These are phyloP conservation scores for Caenorhabditis plicata DNA, from an alignment of 2,888 invertebrate species.

Conservation along the genomic window DNA sequence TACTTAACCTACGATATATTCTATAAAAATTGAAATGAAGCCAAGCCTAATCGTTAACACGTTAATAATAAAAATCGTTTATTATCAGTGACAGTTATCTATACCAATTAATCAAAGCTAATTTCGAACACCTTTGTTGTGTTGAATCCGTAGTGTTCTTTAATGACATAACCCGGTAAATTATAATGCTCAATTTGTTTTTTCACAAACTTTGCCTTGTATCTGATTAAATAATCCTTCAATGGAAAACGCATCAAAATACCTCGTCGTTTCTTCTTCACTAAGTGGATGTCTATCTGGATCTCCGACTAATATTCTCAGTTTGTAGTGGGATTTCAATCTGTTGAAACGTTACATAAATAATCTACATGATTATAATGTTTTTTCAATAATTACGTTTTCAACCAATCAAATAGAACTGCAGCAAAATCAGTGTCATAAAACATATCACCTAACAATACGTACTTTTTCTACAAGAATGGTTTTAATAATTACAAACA, in stretches of 20 bases:
- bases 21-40: too few relatives aligned
- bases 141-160: conserved; percentile 50
- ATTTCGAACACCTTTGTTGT: conserved; percentile 45
- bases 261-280: too few relatives aligned
- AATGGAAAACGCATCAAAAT: too few relatives aligned
- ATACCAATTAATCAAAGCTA: conserved; percentile 1
- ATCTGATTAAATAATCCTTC: too few relatives aligned
- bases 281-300: conserved; percentile 48
- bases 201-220: conserved; percentile 36
- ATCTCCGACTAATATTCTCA: conserved; percentile 41
- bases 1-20: too few relatives aligned
- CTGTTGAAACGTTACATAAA: background rate
- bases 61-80: too few relatives aligned
- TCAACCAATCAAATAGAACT: conserved; percentile 70
- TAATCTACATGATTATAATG: background rate
- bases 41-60: too few relatives aligned
- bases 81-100: background rate
- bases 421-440: conserved; percentile 66
- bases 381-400: conserved; percentile 60
- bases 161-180: conserved; percentile 47
- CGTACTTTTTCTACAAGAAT: conserved; percentile 1
- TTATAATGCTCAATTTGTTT: conserved; percentile 27
- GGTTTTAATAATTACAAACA: background rate
- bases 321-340: conserved; percentile 9
- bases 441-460: conserved; percentile 52